Conservation (phyloP, 2,888 invertebrate genomes). For the Xylophagus ater region DNA sequence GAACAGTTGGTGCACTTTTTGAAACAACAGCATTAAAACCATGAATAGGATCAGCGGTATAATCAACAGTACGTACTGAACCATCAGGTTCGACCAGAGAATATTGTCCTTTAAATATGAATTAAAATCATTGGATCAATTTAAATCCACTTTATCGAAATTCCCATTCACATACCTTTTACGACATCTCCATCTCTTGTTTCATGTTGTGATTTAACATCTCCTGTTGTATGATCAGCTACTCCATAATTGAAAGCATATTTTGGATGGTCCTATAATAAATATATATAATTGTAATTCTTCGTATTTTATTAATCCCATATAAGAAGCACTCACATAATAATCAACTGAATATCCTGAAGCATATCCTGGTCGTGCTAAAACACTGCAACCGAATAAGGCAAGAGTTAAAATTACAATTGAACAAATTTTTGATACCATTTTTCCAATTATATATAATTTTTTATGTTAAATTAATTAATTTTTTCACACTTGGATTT, state of each 20-base stretch:
- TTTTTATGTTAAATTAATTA: constrained; percentile 13
- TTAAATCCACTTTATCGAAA: neutral
- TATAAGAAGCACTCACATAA: constrained; percentile 43
- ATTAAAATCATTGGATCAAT: constrained; percentile 2
- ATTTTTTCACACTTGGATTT: too few relatives aligned
- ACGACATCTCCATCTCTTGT: constrained; percentile 53
- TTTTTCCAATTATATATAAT: too few relatives aligned
- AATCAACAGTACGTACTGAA: constrained; percentile 38
- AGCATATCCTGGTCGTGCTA: constrained; percentile 40
- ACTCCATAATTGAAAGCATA: constrained; percentile 55
- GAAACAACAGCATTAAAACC: constrained; percentile 39
- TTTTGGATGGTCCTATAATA: constrained; percentile 44
- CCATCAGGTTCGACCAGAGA: constrained; percentile 39
- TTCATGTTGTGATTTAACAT: constrained; percentile 54
- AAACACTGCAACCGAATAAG: constrained; percentile 27
- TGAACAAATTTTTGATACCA: constrained; percentile 14
- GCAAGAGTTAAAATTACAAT: constrained; percentile 25
- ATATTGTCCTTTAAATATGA: constrained; percentile 31
- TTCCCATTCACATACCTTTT: constrained; percentile 48
- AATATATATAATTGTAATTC: constrained; percentile 5
- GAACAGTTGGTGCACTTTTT: constrained; percentile 37
- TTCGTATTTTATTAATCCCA: neutral
- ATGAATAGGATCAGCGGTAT: constrained; percentile 36
- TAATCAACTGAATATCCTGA: constrained; percentile 44
- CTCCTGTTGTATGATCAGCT: constrained; percentile 45